These are phyloP conservation scores for Autographa gamma DNA, from an alignment of 2,888 invertebrate genomes.

Conservation along the genomic window DNA sequence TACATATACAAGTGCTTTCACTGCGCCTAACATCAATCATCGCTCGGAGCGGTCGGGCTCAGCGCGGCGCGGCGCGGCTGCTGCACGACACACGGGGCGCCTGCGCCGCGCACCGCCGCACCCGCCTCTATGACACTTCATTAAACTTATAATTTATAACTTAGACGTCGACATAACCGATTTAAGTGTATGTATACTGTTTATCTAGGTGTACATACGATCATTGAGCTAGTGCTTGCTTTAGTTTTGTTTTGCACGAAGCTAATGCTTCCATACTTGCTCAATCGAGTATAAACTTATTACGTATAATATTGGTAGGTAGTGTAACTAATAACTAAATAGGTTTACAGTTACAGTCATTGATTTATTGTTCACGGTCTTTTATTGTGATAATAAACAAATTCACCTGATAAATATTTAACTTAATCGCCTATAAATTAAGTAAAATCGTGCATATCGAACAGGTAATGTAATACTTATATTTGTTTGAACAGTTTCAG, in stretches of 20 bases:
- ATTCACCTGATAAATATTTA: slow-evolving; percentile 57
- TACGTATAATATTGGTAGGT: slow-evolving; percentile 12
- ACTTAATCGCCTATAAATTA: slow-evolving; percentile 62
- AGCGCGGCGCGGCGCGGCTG: slow-evolving; percentile 36
- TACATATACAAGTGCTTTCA: slow-evolving; percentile 82
- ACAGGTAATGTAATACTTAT: slow-evolving; percentile 78
- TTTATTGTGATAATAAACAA: slow-evolving; percentile 57
- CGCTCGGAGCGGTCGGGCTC: slow-evolving; percentile 40
- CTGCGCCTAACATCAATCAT: slow-evolving; percentile 82
- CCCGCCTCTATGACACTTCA: slow-evolving; percentile 62
- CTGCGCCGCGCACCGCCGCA: slow-evolving; percentile 8
- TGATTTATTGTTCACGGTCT: slow-evolving; percentile 60
- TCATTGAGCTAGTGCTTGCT: background rate
- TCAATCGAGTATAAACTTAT: slow-evolving; percentile 7
- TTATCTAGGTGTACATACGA: background rate
- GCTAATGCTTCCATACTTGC: background rate
- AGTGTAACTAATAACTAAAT: slow-evolving; percentile 31
- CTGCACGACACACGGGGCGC: slow-evolving; percentile 20
- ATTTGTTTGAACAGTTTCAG: slow-evolving; percentile 82
- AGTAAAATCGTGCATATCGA: slow-evolving; percentile 80
- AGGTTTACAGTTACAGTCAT: slow-evolving; percentile 35
- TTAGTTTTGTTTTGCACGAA: slow-evolving; percentile 6
- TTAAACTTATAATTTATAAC: slow-evolving; percentile 66
- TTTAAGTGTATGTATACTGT: slow-evolving; percentile 46
- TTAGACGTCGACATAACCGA: slow-evolving; percentile 46